Base-by-base conservation (phyloP, 1,140 invertebrate genomes). In the Luehdorfia chinensis region DNA sequence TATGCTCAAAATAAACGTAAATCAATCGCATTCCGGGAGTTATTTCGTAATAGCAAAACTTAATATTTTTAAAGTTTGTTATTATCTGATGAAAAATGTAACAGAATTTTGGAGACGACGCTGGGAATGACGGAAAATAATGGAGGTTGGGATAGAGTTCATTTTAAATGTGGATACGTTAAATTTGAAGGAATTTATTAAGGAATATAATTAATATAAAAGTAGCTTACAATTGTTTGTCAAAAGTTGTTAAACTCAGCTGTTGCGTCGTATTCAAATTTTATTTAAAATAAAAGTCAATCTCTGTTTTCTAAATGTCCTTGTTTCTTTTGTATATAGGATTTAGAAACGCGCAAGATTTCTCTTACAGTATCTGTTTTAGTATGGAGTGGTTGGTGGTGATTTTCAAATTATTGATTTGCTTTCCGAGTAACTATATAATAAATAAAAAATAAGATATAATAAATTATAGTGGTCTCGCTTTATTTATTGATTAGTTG, bases 81-180 rank as follows among this genome's bases (percentile, higher is more conserved):
- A 11, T 31, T 31, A n/a, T n/a, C 23, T 27, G 6, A 27, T 27
- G 23, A 8, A 27, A 27, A 6, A 2, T 2, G 9, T 8, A 27
- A 8, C 23, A 27, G 23, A 6, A 27, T 27, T 27, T n/a, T n/a
- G 23, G 7, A n/a, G 7, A 8, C 9, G 7, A 3, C 9, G 1
- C 1, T 2, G 9, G 6, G 6, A 27, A 27, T 27, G 23, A n/a
- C 23, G 23, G 19, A 21, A 4, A 27, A 8, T 27, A 8, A 27
- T 27, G 9, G 7, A 8, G 2, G 7, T 8, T 2, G 2, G n/a
- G 14, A 16, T 7, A 15, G 13, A 5, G 13, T 28, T 28, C 9
- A 18, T 16, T 34, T 34, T 18, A 34, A 18, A 34, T 43, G 14
- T 43, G 28, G 39, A 30, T 43, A 43, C 14, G 39, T 43, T 30